Base-by-base conservation (phyloP, 2,888 invertebrate genomes). In the Volucella inflata region DNA sequence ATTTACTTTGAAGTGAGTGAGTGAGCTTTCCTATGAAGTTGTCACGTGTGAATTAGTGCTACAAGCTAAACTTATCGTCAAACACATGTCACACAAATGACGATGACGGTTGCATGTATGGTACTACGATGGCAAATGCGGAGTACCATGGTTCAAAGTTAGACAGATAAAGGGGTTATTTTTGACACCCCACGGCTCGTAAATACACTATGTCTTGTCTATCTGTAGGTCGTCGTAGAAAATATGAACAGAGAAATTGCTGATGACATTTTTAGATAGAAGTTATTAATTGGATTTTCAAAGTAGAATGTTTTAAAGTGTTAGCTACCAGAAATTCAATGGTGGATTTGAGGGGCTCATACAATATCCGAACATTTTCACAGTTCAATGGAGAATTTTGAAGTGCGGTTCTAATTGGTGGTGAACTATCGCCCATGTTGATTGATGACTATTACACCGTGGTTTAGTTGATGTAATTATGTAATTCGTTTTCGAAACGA, bases 261-360 rank as follows among this genome's bases (percentile, higher is more conserved):
- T 79, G 83, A 84, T 70, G 21, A 9, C 12, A 44, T 57, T 79
- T 30, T 53, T 14, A 30, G 74, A 79, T 84, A 79, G 70, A 78
- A 51, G 40, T 70, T 79, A 84, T 70, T 84, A 75, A 84, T 79
- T 84, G 68, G 57, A 79, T 75, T 64, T 84, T 65, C 53, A 51
- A 9, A 2, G 6, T 10, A 30, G 36, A 59, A 44, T 72, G 60
- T 10, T 48, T 53, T 42, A 50, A 48, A n/a, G 36, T 57, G 38
- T 59, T 44, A 36, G 14, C 14, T n/a, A 17, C 21, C 16, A 3
- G 2, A 21, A 60, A 44, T n/a, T 42, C 2, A 16, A 21, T 10
- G 30, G 30, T 9, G 17, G 12, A 16, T 3, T 42, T 4, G 11
- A 14, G 42, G 38, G 38, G 17, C 51, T 55, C 30, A 30, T 6